Evolutionary conservation across 2,888 invertebrate genomes (phyloP).

Genomic region (Agriopis leucophaearia): DNA sequence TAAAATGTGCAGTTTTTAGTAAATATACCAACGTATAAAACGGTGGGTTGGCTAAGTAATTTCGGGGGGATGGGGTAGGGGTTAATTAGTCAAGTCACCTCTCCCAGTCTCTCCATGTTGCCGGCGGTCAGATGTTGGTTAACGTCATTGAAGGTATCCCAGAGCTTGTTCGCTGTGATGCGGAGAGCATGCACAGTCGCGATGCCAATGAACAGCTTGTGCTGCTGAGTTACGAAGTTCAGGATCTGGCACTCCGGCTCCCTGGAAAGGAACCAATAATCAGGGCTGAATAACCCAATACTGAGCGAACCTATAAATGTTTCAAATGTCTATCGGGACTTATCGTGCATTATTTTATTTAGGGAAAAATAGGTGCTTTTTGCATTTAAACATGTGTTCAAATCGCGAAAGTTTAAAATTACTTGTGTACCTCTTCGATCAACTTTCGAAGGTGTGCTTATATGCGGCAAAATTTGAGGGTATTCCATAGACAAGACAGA

Average conservation of each 20-base stretch:
- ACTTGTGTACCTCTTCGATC: no score
- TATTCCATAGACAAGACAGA: no score
- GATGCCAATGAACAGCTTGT: conserved; percentile 94
- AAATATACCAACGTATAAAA: not conserved
- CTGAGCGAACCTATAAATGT: not conserved
- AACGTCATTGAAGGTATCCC: conserved; percentile 68
- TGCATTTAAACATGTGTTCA: no score
- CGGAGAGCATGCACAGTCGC: conserved; percentile 93
- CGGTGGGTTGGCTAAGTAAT: no score
- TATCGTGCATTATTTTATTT: no score
- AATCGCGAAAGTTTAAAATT: no score
- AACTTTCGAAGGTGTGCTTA: no score
- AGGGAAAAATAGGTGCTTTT: no score
- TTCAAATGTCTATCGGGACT: no score
- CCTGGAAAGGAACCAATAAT: conserved; percentile 53
- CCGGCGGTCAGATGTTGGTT: conserved; percentile 66
- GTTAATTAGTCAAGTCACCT: conserved; percentile 66
- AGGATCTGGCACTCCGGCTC: conserved; percentile 93
- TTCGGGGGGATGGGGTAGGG: no score
- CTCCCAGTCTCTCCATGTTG: conserved; percentile 68
- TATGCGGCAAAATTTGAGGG: no score
- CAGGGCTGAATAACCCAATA: not conserved
- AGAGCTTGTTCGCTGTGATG: conserved; percentile 74
- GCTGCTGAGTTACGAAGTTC: conserved; percentile 97
- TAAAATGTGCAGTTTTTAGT: no score